Percentiles rank a stretch among this genome's conserved stretches.
phyloP scores from a whole-genome alignment of 1,140 invertebrate species.

The Pemphigus obesinymphae region DNA sequence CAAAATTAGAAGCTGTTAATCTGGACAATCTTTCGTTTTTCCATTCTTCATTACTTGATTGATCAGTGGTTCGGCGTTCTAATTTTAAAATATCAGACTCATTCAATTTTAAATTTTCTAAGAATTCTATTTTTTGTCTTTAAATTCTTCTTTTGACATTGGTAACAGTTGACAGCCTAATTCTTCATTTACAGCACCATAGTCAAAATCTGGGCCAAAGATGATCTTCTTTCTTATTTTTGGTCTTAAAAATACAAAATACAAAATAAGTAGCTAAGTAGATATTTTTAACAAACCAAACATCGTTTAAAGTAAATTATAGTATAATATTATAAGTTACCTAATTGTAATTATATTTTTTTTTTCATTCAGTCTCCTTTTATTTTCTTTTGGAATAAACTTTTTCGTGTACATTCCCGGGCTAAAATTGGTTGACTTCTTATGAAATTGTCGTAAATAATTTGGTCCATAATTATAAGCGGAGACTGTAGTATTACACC shows the following conservation, averaged over 20 bases:
- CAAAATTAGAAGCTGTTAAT: slow-evolving; percentile 4
- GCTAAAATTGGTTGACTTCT: not conserved
- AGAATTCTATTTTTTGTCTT: not conserved
- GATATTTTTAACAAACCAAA: no score
- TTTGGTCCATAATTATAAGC: not conserved
- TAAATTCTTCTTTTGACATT: no score
- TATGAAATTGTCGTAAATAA: no score
- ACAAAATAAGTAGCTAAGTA: no score
- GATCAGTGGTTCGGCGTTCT: not conserved
- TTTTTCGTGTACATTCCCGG: not conserved
- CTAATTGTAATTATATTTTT: no score
- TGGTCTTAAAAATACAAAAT: no score
- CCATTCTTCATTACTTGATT: not conserved
- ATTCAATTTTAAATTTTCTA: not conserved
- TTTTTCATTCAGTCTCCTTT: no score
- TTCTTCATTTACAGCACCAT: not conserved
- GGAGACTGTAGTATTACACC: not conserved
- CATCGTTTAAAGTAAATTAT: no score
- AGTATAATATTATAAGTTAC: no score
- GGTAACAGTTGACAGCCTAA: not conserved
- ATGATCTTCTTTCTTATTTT: not conserved
- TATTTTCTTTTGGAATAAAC: no score
- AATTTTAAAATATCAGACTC: not conserved
- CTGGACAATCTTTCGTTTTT: not conserved
- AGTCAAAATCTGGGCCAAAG: not conserved